Conservation (phyloP, 1,140 invertebrate genomes). For the Musca vetustissima region DNA sequence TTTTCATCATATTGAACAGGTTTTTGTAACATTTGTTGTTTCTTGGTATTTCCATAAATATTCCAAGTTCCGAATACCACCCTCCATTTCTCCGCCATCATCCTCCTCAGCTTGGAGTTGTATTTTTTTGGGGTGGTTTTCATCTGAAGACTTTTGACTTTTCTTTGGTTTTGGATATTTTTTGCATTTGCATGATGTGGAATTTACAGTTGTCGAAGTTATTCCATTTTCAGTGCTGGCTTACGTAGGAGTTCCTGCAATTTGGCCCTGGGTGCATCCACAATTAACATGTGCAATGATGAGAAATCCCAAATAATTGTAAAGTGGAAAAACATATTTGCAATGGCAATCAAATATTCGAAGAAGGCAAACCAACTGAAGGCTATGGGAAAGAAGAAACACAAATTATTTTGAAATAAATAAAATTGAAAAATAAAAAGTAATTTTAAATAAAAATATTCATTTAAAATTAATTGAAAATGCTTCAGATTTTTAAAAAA, state of each 20-base stretch:
- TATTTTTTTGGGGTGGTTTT: too few species aligned
- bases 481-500: too few species aligned
- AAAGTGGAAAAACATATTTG: constrained; percentile 90
- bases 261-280: constrained; percentile 57
- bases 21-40: constrained; percentile 1
- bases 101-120: too few species aligned
- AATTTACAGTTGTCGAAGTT: background rate
- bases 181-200: background rate
- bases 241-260: constrained; percentile 36
- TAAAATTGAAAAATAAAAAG: constrained; percentile 3
- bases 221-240: constrained; percentile 20
- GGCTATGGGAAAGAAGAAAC: constrained; percentile 63
- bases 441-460: too few species aligned
- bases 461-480: too few species aligned
- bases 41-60: background rate
- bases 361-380: constrained; percentile 93
- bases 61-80: background rate
- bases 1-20: too few species aligned
- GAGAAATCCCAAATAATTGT: constrained; percentile 85
- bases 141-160: constrained; percentile 7
- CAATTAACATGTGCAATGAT: constrained; percentile 75
- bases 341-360: constrained; percentile 86
- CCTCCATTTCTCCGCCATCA: too few species aligned
- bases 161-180: background rate
- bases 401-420: constrained; percentile 22